These are phyloP conservation scores for Sylvicapra grimmia DNA, from an alignment of 2,113 vertebrate genomes.

Conservation along the genomic window DNA sequence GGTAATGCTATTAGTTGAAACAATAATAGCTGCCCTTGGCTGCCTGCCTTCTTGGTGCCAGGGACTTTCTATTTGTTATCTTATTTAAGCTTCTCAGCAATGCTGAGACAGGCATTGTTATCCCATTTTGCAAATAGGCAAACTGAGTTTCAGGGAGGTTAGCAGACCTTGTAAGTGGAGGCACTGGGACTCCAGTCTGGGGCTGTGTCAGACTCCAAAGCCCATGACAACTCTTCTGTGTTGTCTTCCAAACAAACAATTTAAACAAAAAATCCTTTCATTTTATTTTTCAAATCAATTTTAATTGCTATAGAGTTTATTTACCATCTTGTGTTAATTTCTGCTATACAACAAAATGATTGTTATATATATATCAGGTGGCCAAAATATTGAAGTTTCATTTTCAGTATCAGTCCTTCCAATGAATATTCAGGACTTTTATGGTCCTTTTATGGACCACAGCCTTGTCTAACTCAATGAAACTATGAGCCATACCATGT, in stretches of 20 bases:
- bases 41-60: conserved; percentile 9
- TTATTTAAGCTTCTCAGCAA: conserved; percentile 36
- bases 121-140: conserved; percentile 29
- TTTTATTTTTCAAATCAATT: background rate
- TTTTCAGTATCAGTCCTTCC: background rate
- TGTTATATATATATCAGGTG: background rate
- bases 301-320: background rate
- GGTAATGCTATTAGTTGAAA: conserved; percentile 36
- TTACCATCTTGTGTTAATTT: background rate
- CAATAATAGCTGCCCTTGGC: conserved; percentile 9
- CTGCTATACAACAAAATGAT: background rate
- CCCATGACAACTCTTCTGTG: background rate
- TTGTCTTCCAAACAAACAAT: background rate
- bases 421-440: background rate
- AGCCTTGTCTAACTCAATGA: background rate
- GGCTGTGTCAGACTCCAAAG: background rate
- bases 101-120: background rate
- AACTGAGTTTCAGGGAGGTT: background rate
- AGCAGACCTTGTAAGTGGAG: background rate
- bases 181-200: background rate
- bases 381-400: background rate
- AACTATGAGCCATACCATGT: background rate
- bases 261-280: background rate
- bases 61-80: conserved; percentile 35
- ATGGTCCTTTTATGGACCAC: background rate